Conservation (phyloP, 2,113 vertebrate genomes). For the Sprattus sprattus region DNA sequence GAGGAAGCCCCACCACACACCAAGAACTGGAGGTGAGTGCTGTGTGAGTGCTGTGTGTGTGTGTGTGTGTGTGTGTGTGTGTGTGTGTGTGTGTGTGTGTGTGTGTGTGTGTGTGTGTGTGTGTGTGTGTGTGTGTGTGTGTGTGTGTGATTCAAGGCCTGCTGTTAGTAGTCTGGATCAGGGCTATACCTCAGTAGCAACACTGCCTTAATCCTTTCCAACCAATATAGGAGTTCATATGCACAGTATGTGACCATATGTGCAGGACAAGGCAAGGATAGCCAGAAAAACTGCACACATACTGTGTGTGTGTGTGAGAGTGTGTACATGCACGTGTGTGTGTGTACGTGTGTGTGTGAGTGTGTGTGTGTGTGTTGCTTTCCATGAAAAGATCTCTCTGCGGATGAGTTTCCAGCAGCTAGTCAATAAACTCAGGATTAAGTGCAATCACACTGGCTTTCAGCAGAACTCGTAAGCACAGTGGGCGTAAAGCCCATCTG, state of each 20-base stretch:
- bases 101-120: not conserved
- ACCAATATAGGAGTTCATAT: not conserved
- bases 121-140: not conserved
- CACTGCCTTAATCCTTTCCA: not conserved
- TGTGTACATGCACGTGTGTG: not conserved
- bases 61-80: not conserved
- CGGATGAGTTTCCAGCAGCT: not conserved
- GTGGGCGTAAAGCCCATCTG: not conserved
- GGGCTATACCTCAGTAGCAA: not conserved
- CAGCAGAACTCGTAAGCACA: not conserved
- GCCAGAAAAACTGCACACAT: not conserved
- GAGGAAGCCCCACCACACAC: slow-evolving; percentile 91
- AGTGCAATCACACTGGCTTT: slow-evolving; percentile 12
- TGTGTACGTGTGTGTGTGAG: not conserved
- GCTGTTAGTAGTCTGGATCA: not conserved
- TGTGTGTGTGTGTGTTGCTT: not conserved
- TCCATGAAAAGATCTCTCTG: not conserved
- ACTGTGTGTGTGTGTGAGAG: not conserved
- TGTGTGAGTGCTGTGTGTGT: not conserved
- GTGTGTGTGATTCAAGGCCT: not conserved
- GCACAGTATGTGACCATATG: not conserved
- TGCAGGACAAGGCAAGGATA: not conserved
- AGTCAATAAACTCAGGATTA: not conserved
- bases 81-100: not conserved
- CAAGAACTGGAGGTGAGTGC: slow-evolving; percentile 94